Percentiles rank a stretch among this genome's conserved stretches.
phyloP scores from a whole-genome alignment of 2,113 vertebrate genomes.

The Odobenus rosmarus region DNA sequence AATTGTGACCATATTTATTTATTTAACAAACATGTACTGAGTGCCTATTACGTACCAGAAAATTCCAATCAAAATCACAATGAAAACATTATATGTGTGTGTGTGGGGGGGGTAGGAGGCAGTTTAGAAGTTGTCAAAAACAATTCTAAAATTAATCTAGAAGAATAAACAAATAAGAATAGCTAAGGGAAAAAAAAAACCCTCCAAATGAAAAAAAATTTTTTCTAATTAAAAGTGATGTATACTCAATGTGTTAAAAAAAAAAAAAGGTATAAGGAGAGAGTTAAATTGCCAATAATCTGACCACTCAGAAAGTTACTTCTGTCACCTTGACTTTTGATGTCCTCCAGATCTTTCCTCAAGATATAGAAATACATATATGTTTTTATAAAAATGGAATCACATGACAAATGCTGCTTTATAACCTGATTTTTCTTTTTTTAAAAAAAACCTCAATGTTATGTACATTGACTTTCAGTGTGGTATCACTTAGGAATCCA shows the following conservation, averaged over 20 bases:
- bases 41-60: neutral
- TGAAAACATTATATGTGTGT: neutral
- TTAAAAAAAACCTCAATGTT: neutral
- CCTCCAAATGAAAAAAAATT: neutral
- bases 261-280: slow-evolving; percentile 10
- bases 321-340: neutral
- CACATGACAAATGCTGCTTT: neutral
- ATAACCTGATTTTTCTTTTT: neutral
- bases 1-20: slow-evolving; percentile 51
- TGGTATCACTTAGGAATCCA: neutral
- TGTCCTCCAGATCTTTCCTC: neutral
- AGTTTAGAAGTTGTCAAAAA: slow-evolving; percentile 17
- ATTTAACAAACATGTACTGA: slow-evolving; percentile 14
- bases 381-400: neutral
- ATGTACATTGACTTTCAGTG: neutral
- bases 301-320: neutral
- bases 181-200: neutral
- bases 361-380: neutral
- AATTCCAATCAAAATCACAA: slow-evolving; percentile 47
- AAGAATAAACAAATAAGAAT: slow-evolving; percentile 28
- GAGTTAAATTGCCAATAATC: neutral
- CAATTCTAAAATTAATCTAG: slow-evolving; percentile 30
- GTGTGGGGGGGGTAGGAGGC: neutral
- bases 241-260: neutral
- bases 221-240: slow-evolving; percentile 41